These are phyloP conservation scores for Cremastinae sp. DNA, from an alignment of 2,888 invertebrate species.

Conservation along the genomic window DNA sequence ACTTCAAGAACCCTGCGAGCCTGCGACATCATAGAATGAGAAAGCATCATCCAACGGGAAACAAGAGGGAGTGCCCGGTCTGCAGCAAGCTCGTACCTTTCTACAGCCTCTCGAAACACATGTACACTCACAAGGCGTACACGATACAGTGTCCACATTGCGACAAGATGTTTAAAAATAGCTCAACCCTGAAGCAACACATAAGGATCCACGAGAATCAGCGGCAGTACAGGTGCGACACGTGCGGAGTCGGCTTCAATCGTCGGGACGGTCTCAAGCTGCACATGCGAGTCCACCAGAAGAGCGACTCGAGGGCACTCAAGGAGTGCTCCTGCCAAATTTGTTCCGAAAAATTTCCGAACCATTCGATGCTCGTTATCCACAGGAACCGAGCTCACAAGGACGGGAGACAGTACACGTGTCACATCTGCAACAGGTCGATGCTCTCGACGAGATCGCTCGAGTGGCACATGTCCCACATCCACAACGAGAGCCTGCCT, in stretches of 20 bases:
- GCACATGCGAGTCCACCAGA: constrained; percentile 78
- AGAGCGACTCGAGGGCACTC: constrained; percentile 75
- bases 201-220: constrained; percentile 79
- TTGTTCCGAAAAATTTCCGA: constrained; percentile 78
- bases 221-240: constrained; percentile 77
- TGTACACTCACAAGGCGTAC: constrained; percentile 79
- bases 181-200: constrained; percentile 78
- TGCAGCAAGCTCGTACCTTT: constrained; percentile 78
- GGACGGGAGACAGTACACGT: constrained; percentile 77
- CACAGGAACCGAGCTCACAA: constrained; percentile 78
- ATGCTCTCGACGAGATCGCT: constrained; percentile 78
- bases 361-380: constrained; percentile 78
- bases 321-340: constrained; percentile 79
- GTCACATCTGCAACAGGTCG: constrained; percentile 78
- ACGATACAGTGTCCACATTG: constrained; percentile 78
- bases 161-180: constrained; percentile 79
- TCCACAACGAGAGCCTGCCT: constrained; percentile 73
- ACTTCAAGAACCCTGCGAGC: constrained; percentile 79
- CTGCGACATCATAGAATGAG: constrained; percentile 77
- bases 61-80: constrained; percentile 76
- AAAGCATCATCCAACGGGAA: constrained; percentile 77
- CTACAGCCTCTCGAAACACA: constrained; percentile 79
- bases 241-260: constrained; percentile 78
- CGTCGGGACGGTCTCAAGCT: constrained; percentile 76
- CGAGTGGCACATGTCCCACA: constrained; percentile 78